phyloP scores from a whole-genome alignment of 2,888 invertebrate species.

The Galerucella pusilla region DNA sequence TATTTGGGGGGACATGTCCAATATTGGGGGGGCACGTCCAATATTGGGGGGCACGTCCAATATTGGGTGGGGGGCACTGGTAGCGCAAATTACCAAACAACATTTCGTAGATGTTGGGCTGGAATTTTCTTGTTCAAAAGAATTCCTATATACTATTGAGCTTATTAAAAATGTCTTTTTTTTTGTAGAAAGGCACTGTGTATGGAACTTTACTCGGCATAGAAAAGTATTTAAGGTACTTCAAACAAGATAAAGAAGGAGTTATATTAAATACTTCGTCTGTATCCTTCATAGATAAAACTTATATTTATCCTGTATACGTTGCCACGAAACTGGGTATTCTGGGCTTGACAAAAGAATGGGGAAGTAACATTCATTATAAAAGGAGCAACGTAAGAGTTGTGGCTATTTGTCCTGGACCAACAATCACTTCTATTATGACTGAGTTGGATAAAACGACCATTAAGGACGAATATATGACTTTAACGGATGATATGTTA shows the following conservation, averaged over 20 bases:
- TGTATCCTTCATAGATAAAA: slow-evolving; percentile 32
- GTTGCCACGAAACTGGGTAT: slow-evolving; percentile 10
- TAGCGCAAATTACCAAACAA: too few species aligned
- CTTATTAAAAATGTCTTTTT: too few species aligned
- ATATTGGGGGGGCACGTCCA: too few species aligned
- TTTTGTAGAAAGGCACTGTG: slow-evolving; percentile 53
- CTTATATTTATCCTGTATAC: background rate
- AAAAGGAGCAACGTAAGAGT: slow-evolving; percentile 66
- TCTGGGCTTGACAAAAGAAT: slow-evolving; percentile 39
- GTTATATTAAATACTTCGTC: slow-evolving; percentile 43
- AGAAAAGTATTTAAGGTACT: slow-evolving; percentile 44
- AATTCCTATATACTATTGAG: background rate
- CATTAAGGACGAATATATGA: background rate
- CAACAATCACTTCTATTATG: slow-evolving; percentile 61
- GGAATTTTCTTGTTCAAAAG: too few species aligned
- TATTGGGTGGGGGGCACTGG: too few species aligned
- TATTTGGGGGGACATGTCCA: too few species aligned
- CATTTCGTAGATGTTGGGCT: too few species aligned
- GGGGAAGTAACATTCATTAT: slow-evolving; percentile 48
- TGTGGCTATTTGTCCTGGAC: slow-evolving; percentile 67
- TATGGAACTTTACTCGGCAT: slow-evolving; percentile 46
- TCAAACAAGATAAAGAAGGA: slow-evolving; percentile 43
- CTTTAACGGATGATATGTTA: background rate
- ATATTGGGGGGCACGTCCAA: too few species aligned
- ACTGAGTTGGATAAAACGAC: background rate